Evolutionary conservation across 2,113 vertebrate genomes (phyloP).

Genomic region (Leptobrachium leishanense): DNA sequence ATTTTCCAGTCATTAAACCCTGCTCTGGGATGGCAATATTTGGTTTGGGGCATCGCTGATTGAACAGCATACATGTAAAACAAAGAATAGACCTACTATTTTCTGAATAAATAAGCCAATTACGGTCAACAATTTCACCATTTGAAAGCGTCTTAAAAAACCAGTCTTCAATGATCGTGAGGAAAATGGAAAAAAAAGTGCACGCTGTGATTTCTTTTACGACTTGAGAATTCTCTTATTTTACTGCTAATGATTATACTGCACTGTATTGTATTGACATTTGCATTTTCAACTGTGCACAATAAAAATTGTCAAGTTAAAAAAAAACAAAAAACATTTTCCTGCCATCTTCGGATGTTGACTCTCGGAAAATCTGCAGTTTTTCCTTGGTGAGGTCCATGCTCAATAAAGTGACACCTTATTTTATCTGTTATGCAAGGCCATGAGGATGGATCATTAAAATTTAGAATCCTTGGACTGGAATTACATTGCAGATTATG

Average conservation of each 20-base stretch:
- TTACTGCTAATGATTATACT: no score
- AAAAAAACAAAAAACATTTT: not conserved
- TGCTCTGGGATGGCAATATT: no score
- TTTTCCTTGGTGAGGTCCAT: slow-evolving; percentile 9
- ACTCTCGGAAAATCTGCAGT: not conserved
- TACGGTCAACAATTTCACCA: not conserved
- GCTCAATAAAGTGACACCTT: not conserved
- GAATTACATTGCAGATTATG: not conserved
- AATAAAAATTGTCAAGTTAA: no score
- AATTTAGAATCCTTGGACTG: not conserved
- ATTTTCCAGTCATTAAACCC: no score
- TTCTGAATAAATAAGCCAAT: slow-evolving; percentile 2
- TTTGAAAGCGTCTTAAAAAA: not conserved
- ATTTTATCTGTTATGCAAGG: slow-evolving; percentile 10
- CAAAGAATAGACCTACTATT: not conserved
- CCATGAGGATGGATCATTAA: slow-evolving; percentile 7
- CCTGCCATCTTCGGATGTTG: not conserved
- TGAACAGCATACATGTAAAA: not conserved
- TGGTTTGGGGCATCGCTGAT: not conserved
- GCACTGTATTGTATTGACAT: no score
- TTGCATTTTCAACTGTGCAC: no score
- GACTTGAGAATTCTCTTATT: no score
- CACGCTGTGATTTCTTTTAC: no score
- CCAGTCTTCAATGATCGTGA: no score
- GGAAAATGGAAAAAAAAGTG: no score